phyloP scores from a whole-genome alignment of 2,888 invertebrate genomes.

The Leptopilina drosophilae region DNA sequence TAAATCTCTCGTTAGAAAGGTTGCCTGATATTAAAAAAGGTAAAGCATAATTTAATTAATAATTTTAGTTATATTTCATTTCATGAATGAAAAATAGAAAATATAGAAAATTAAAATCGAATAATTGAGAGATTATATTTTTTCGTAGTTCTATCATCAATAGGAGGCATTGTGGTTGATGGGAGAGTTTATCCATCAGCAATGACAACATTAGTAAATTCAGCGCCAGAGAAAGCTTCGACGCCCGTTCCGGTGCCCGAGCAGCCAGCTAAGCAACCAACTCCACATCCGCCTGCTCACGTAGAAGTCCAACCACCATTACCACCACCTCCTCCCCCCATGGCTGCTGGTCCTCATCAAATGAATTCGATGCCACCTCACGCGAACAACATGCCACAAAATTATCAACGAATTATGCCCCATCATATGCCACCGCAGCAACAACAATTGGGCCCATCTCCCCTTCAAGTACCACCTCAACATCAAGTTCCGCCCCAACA shows the following conservation, averaged over 20 bases:
- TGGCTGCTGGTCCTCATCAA: background rate
- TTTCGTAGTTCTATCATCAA: constrained; percentile 83
- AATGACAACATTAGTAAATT: constrained; percentile 53
- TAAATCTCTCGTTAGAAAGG: constrained; percentile 88
- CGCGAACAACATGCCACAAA: constrained; percentile 53
- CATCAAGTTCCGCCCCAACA: constrained; percentile 71
- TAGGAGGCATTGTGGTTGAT: constrained; percentile 90
- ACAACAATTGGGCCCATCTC: constrained; percentile 62
- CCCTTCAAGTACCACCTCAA: constrained; percentile 62
- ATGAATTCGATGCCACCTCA: constrained; percentile 25
- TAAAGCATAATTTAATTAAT: constrained; percentile 66
- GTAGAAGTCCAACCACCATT: constrained; percentile 49
- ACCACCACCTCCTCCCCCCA: constrained; percentile 53
- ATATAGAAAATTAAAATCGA: background rate
- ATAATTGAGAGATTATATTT: constrained; percentile 52
- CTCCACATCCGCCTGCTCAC: constrained; percentile 54
- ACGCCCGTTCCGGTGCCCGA: constrained; percentile 64
- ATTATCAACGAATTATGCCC: constrained; percentile 72
- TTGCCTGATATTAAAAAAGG: constrained; percentile 89
- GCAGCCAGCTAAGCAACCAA: constrained; percentile 68
- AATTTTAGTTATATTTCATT: background rate
- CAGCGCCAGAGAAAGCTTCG: constrained; percentile 64
- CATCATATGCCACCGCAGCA: constrained; percentile 71
- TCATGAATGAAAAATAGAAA: no score
- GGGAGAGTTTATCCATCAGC: constrained; percentile 85